phyloP scores from a whole-genome alignment of 2,888 invertebrate species.

The Nephrotoma flavescens region DNA sequence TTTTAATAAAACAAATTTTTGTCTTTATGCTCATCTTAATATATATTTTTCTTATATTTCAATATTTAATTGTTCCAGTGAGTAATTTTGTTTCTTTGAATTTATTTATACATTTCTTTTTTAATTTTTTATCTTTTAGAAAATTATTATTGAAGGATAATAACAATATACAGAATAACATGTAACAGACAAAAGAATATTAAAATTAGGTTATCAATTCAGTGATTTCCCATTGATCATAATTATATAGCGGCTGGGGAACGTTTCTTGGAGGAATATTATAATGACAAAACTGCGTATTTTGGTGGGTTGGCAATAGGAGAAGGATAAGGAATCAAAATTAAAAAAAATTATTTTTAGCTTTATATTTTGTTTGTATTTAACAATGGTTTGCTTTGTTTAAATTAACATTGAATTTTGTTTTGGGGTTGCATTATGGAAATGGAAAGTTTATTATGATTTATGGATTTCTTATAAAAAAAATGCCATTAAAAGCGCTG shows the following conservation, averaged over 20 bases:
- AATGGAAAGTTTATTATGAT: no score
- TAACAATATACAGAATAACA: background rate
- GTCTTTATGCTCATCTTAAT: background rate
- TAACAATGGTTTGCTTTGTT: no score
- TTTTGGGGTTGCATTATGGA: no score
- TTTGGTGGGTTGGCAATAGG: background rate
- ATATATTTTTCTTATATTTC: background rate
- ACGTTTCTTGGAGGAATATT: background rate
- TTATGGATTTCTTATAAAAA: no score
- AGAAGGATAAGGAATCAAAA: background rate
- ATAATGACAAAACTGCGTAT: background rate
- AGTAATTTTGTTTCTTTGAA: background rate
- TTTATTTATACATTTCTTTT: background rate
- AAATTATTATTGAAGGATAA: background rate
- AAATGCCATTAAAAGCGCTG: no score
- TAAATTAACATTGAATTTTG: no score
- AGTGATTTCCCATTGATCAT: background rate
- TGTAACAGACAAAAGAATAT: background rate
- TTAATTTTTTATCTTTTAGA: background rate
- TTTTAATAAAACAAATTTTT: background rate
- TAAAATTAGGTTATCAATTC: background rate
- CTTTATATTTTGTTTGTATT: no score
- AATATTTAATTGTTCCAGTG: background rate
- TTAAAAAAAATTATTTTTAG: no score
- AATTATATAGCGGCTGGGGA: background rate